These are phyloP conservation scores for Crioceris asparagi DNA, from an alignment of 2,888 invertebrate species.

Conservation along the genomic window DNA sequence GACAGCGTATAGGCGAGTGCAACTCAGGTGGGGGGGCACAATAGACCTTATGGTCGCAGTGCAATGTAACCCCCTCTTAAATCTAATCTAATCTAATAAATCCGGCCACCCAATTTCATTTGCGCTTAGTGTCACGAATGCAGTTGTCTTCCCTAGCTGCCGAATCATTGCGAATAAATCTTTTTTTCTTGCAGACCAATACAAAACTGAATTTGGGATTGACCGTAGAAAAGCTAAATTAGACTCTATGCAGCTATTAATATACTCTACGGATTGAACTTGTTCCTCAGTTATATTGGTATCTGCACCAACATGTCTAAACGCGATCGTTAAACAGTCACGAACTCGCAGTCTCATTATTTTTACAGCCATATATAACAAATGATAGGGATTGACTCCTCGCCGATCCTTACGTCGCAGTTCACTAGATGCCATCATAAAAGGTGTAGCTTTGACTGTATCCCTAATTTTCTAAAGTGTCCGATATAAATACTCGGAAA, in stretches of 20 bases:
- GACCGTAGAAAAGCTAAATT: no score
- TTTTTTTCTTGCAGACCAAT: neutral
- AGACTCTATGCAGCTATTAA: no score
- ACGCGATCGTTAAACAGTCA: neutral
- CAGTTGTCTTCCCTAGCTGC: slow-evolving; percentile 32
- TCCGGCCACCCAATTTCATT: slow-evolving; percentile 33
- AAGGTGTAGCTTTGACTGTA: neutral
- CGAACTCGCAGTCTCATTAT: neutral
- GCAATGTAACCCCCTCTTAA: no score
- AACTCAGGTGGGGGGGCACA: no score
- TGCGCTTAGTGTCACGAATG: slow-evolving; percentile 34
- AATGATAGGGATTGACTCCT: slow-evolving; percentile 1
- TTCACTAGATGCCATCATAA: slow-evolving; percentile 6
- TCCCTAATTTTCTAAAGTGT: neutral
- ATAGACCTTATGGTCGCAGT: no score
- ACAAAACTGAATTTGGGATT: no score
- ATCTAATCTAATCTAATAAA: no score
- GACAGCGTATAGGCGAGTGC: no score
- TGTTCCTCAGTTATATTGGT: neutral
- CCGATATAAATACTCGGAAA: slow-evolving; percentile 1
- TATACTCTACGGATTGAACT: no score
- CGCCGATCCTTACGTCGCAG: slow-evolving; percentile 3
- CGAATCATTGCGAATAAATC: slow-evolving; percentile 26
- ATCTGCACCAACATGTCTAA: neutral
- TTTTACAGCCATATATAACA: slow-evolving; percentile 5